Evolutionary conservation across 2,888 invertebrate species (phyloP).

Genomic region (Acrocyrtus sp.): DNA sequence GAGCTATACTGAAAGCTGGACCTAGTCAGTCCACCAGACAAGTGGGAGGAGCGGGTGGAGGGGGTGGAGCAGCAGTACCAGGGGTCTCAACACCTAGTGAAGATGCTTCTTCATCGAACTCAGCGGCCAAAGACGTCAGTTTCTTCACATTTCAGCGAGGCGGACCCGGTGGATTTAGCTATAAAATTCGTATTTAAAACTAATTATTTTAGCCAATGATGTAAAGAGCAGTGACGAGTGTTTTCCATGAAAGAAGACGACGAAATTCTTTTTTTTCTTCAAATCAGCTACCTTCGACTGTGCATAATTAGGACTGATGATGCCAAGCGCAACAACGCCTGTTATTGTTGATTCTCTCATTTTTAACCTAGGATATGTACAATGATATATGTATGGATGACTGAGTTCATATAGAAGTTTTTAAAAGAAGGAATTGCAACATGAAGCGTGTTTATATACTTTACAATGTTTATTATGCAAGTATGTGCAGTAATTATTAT

Average conservation of each 20-base stretch:
- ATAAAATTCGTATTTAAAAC: conserved; percentile 58
- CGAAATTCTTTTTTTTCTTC: neutral
- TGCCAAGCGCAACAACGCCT: conserved; percentile 51
- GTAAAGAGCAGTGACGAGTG: neutral
- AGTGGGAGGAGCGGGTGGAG: conserved; percentile 26
- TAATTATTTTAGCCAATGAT: neutral
- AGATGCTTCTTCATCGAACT: conserved; percentile 6
- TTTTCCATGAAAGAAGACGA: neutral
- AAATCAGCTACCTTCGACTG: conserved; percentile 26
- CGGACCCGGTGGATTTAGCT: conserved; percentile 63
- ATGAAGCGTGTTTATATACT: neutral
- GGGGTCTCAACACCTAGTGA: neutral
- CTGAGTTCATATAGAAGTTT: conserved; percentile 25
- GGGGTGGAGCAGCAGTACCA: neutral
- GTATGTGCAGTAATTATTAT: neutral
- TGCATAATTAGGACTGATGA: conserved; percentile 51
- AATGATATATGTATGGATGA: conserved; percentile 37
- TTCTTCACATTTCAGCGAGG: conserved; percentile 66
- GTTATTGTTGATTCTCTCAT: conserved; percentile 53
- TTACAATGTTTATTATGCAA: neutral
- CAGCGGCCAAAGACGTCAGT: conserved; percentile 70
- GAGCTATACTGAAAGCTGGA: conserved; percentile 59
- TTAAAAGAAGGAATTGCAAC: neutral
- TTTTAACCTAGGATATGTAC: conserved; percentile 44
- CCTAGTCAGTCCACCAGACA: conserved; percentile 51